Percentiles rank a stretch among this genome's conserved stretches.
These are phyloP conservation scores for Heliconius charithonia DNA, from an alignment of 2,888 invertebrate species.

Conservation along the genomic window DNA sequence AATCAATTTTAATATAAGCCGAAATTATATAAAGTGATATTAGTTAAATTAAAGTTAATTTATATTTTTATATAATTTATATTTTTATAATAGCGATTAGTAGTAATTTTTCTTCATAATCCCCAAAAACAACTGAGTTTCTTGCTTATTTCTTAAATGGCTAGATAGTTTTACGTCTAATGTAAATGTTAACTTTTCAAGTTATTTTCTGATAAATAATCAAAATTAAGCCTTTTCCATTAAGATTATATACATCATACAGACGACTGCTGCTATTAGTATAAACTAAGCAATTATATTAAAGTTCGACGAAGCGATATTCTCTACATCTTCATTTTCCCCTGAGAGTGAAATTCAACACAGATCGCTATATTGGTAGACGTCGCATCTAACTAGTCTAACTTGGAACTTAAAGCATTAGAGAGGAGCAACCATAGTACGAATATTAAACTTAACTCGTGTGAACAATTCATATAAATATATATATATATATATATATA, in stretches of 20 bases:
- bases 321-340: slow-evolving; percentile 21
- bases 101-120: too few species aligned
- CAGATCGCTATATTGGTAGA: slow-evolving; percentile 27
- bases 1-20: too few species aligned
- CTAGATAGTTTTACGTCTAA: too few species aligned
- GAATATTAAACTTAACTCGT: slow-evolving; percentile 11
- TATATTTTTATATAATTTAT: too few species aligned
- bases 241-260: not conserved
- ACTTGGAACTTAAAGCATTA: slow-evolving; percentile 23
- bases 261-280: not conserved
- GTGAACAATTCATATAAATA: not conserved
- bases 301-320: slow-evolving; percentile 11
- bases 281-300: slow-evolving; percentile 15
- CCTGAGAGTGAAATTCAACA: slow-evolving; percentile 20
- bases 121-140: not conserved
- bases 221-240: not conserved
- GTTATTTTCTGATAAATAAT: not conserved
- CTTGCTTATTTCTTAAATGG: too few species aligned
- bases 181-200: too few species aligned
- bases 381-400: slow-evolving; percentile 22
- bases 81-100: too few species aligned
- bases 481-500: too few species aligned
- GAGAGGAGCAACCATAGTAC: slow-evolving; percentile 4
- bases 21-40: too few species aligned
- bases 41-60: too few species aligned